phyloP scores from a whole-genome alignment of 1,140 invertebrate species.

The Penaeus chinensis region DNA sequence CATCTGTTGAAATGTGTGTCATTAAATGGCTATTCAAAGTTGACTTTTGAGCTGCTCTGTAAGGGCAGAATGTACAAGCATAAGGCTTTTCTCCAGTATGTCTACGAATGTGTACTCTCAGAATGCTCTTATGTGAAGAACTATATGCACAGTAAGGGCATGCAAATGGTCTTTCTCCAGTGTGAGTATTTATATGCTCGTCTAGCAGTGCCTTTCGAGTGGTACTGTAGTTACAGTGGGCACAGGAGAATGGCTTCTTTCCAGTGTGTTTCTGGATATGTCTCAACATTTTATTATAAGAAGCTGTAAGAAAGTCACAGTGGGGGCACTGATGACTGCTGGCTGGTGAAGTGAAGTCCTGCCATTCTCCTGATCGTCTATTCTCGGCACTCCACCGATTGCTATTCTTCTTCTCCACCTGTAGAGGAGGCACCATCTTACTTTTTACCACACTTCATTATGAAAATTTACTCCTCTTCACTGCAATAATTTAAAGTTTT shows the following conservation, averaged over 20 bases:
- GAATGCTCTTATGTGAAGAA: slow-evolving; percentile 29
- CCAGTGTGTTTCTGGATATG: slow-evolving; percentile 2
- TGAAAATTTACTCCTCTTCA: too few relatives aligned
- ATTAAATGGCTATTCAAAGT: neutral
- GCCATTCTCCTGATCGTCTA: too few relatives aligned
- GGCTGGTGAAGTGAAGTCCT: too few relatives aligned
- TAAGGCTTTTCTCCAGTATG: slow-evolving; percentile 11
- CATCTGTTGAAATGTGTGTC: neutral
- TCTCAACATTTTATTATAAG: neutral
- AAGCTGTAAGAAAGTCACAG: neutral
- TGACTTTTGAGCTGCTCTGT: slow-evolving; percentile 6
- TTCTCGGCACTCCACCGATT: too few relatives aligned
- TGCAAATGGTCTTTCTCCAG: slow-evolving; percentile 45
- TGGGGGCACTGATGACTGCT: neutral
- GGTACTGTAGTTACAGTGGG: neutral
- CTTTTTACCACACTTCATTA: too few relatives aligned
- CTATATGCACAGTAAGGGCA: slow-evolving; percentile 38
- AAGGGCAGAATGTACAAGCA: slow-evolving; percentile 12
- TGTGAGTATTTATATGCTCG: slow-evolving; percentile 36
- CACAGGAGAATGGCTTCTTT: slow-evolving; percentile 2
- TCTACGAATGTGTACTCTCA: slow-evolving; percentile 16
- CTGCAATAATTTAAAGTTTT: too few relatives aligned
- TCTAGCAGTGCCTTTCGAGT: neutral
- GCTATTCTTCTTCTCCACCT: too few relatives aligned
- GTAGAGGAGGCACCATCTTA: too few relatives aligned